Conservation (phyloP, 2,113 vertebrate species). For the Acrocephalus arundinaceus region DNA sequence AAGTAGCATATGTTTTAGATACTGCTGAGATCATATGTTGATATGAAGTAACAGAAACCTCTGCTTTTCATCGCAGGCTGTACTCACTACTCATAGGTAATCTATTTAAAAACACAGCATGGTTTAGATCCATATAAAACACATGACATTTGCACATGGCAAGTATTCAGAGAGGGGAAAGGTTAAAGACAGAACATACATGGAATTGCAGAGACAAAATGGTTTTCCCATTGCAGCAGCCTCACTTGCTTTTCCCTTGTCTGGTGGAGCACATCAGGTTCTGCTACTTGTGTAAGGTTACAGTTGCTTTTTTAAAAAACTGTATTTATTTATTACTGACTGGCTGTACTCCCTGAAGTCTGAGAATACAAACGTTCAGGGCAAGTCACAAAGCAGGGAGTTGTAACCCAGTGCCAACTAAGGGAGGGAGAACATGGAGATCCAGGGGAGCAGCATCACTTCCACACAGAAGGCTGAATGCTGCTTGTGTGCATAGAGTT, state of each 20-base stretch:
- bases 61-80: slow-evolving; percentile 9
- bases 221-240: not conserved
- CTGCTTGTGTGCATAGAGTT: accelerated
- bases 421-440: not conserved
- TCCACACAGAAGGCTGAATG: not conserved
- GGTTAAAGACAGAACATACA: not conserved
- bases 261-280: not conserved
- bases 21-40: slow-evolving; percentile 15
- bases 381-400: not conserved
- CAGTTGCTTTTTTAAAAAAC: not conserved
- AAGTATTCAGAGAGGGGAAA: not conserved
- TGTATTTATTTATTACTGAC: slow-evolving; percentile 2
- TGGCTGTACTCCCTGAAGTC: not conserved
- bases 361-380: not conserved
- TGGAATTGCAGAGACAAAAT: not conserved
- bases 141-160: not conserved
- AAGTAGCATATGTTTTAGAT: slow-evolving; percentile 48
- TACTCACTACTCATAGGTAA: not conserved
- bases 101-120: not conserved
- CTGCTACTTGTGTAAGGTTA: not conserved
- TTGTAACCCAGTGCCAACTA: not conserved
- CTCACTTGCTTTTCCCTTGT: not conserved
- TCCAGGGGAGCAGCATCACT: not conserved
- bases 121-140: not conserved
- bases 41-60: slow-evolving; percentile 29